These are phyloP conservation scores for Cercocebus atys DNA, from an alignment of 2,113 vertebrate species.

Conservation along the genomic window DNA sequence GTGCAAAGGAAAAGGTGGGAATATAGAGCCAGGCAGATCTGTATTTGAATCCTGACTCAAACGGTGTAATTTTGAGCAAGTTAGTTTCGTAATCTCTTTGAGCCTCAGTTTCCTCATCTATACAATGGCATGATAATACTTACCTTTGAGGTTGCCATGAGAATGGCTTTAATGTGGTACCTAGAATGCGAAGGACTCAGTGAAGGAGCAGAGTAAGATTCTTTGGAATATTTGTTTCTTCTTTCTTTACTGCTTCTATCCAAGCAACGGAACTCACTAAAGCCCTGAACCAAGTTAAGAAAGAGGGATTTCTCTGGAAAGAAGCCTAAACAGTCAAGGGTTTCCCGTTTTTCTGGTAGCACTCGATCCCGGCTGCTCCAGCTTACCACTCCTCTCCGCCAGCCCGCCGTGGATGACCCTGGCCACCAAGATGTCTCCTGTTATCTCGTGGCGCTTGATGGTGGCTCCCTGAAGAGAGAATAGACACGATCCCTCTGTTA, in stretches of 20 bases:
- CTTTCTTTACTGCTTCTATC: neutral
- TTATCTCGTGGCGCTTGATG: slow-evolving; percentile 94
- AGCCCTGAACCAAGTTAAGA: slow-evolving; percentile 80
- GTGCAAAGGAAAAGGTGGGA: neutral
- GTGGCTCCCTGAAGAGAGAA: slow-evolving; percentile 92
- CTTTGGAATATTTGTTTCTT: neutral
- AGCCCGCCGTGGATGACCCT: slow-evolving; percentile 96
- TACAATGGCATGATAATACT: neutral
- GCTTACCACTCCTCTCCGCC: slow-evolving; percentile 94
- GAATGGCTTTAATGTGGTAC: neutral
- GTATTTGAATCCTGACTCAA: neutral
- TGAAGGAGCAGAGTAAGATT: neutral
- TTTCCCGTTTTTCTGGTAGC: neutral
- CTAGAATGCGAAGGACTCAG: neutral
- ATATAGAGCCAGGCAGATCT: neutral
- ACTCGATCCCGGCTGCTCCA: neutral
- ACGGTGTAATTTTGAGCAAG: neutral
- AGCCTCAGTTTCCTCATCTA: neutral
- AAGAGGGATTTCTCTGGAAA: neutral
- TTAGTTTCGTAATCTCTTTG: neutral
- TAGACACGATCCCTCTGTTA: neutral
- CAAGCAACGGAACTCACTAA: neutral
- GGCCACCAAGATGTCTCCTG: slow-evolving; percentile 95
- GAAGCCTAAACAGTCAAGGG: neutral
- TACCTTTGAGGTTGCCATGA: neutral